Evolutionary conservation across 35 echinoderm and acorn worm genomes (phyloP).

Genomic region (Patiria miniata): DNA sequence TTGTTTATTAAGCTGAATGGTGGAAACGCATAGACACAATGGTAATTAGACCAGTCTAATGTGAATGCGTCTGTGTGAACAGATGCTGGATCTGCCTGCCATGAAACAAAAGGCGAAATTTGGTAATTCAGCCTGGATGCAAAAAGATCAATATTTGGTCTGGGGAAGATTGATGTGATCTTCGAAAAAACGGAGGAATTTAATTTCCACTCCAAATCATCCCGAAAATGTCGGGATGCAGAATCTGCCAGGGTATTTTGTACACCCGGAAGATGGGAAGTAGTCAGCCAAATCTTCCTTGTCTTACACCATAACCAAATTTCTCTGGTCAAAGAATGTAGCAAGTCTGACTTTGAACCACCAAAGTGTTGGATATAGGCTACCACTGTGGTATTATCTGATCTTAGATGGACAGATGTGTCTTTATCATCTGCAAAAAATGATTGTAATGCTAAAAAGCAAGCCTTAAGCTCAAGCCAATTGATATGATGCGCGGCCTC

Average conservation of each 20-base stretch:
- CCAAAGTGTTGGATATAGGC: neutral
- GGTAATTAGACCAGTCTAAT: conserved; percentile 15
- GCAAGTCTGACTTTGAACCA: neutral
- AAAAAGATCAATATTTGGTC: conserved; percentile 38
- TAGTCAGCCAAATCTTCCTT: conserved; percentile 1
- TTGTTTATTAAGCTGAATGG: conserved; percentile 27
- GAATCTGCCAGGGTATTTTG: neutral
- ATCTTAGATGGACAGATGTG: neutral
- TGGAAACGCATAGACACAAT: neutral
- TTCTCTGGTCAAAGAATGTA: conserved; percentile 22
- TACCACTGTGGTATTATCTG: too few species aligned
- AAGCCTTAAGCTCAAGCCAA: too few species aligned
- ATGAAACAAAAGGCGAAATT: conserved; percentile 21
- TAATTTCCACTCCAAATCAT: conserved; percentile 22
- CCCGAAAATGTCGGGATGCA: neutral
- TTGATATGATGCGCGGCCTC: neutral
- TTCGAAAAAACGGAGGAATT: neutral
- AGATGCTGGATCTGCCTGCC: conserved; percentile 21
- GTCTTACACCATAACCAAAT: too few species aligned
- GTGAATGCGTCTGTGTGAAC: conserved; percentile 41
- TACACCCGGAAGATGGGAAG: too few species aligned
- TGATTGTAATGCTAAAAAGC: too few species aligned
- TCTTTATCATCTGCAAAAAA: neutral
- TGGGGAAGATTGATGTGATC: neutral
- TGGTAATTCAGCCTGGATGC: conserved; percentile 43